A percentile compares a stretch with the other conserved stretches of the same genome.
Evolutionary conservation across 2,113 vertebrate species (phyloP).

Genomic region (Dasyornis broadbenti): DNA sequence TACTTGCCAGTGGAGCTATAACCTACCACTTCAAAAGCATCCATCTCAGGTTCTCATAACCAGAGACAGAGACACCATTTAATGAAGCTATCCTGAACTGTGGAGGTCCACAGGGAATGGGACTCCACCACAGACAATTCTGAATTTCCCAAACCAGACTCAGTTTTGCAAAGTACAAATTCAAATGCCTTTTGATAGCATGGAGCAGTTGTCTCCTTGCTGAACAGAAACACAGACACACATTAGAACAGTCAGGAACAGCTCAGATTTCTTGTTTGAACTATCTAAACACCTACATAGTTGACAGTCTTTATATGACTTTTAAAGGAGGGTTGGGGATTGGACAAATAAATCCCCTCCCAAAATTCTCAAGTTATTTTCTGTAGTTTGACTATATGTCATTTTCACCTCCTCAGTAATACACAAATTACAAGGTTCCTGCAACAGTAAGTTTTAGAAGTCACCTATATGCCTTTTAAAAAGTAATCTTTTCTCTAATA

Average conservation of each 20-base stretch:
- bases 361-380: neutral
- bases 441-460: neutral
- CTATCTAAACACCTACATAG: neutral
- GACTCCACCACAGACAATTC: neutral
- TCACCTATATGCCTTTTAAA: constrained; percentile 12
- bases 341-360: neutral
- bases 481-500: constrained; percentile 21
- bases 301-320: neutral
- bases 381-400: neutral
- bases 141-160: neutral
- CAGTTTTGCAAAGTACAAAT: neutral
- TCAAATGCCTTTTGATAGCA: neutral
- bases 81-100: neutral
- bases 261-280: neutral
- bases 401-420: neutral
- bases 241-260: neutral
- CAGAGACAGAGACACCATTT: neutral
- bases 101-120: neutral
- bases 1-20: neutral
- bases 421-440: neutral
- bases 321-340: neutral
- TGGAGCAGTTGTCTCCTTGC: neutral
- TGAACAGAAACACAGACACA: neutral
- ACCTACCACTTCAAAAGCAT: neutral
- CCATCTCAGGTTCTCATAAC: neutral